These are phyloP conservation scores for Desoria tigrina DNA, from an alignment of 2,888 invertebrate genomes.

Conservation along the genomic window DNA sequence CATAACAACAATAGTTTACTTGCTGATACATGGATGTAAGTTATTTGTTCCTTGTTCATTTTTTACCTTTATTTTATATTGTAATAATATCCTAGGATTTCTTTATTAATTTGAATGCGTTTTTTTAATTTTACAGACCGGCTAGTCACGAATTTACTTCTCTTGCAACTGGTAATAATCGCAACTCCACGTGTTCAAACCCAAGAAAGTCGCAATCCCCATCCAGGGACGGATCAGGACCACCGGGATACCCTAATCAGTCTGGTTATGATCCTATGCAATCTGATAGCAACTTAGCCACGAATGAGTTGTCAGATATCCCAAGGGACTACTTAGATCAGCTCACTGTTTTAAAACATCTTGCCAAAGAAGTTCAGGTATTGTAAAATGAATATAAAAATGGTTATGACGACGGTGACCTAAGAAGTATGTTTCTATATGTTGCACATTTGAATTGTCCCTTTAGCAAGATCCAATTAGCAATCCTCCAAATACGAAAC, in stretches of 20 bases:
- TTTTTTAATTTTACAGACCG: slow-evolving; percentile 43
- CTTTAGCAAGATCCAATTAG: slow-evolving; percentile 51
- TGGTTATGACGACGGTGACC: too few species aligned
- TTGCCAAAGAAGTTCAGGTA: slow-evolving; percentile 70
- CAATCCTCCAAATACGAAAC: slow-evolving; percentile 39
- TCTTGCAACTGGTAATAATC: slow-evolving; percentile 46
- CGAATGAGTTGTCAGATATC: slow-evolving; percentile 75
- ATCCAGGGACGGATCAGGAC: slow-evolving; percentile 22
- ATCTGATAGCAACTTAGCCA: slow-evolving; percentile 55
- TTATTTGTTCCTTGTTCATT: slow-evolving; percentile 1
- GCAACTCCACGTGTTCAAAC: slow-evolving; percentile 42
- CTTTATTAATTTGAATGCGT: neutral
- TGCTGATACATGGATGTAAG: slow-evolving; percentile 54
- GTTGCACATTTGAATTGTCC: neutral
- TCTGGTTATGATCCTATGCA: slow-evolving; percentile 31
- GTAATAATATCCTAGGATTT: neutral
- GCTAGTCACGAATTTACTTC: slow-evolving; percentile 54
- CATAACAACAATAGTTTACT: slow-evolving; percentile 59
- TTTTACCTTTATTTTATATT: neutral
- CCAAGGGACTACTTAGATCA: slow-evolving; percentile 81
- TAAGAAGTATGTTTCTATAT: too few species aligned
- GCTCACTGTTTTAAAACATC: slow-evolving; percentile 78
- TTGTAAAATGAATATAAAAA: slow-evolving; percentile 3
- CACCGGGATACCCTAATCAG: neutral
- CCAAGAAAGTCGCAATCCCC: slow-evolving; percentile 41